Conservation (phyloP, 2,113 vertebrate genomes). For the Bungarus multicinctus region DNA sequence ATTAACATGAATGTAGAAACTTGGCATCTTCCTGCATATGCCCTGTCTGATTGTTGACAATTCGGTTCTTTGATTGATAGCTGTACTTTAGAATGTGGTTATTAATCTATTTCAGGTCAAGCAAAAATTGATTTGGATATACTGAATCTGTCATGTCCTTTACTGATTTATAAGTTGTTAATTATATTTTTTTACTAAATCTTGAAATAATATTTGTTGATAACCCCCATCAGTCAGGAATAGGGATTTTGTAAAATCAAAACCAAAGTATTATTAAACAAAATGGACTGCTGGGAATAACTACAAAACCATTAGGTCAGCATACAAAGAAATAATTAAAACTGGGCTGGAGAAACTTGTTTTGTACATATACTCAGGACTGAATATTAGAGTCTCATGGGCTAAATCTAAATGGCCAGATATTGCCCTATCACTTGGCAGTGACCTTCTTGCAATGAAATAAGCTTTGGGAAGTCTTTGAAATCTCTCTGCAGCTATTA, state of each 20-base stretch:
- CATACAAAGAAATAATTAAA: background rate
- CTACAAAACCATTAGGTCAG: background rate
- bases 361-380: background rate
- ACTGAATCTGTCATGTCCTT: background rate
- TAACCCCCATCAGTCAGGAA: background rate
- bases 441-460: background rate
- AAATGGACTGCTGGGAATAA: background rate
- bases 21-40: background rate
- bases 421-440: background rate
- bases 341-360: background rate
- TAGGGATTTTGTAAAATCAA: background rate
- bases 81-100: background rate
- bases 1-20: background rate
- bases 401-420: background rate
- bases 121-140: background rate
- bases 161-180: background rate
- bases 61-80: background rate
- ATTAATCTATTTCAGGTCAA: background rate
- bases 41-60: background rate
- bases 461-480: background rate
- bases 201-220: background rate
- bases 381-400: background rate
- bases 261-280: background rate
- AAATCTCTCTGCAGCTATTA: background rate
- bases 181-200: background rate